A percentile compares a stretch with the other conserved stretches of the same genome.
Evolutionary conservation across 2,113 vertebrate genomes (phyloP).

Genomic region (Macrotis lagotis): DNA sequence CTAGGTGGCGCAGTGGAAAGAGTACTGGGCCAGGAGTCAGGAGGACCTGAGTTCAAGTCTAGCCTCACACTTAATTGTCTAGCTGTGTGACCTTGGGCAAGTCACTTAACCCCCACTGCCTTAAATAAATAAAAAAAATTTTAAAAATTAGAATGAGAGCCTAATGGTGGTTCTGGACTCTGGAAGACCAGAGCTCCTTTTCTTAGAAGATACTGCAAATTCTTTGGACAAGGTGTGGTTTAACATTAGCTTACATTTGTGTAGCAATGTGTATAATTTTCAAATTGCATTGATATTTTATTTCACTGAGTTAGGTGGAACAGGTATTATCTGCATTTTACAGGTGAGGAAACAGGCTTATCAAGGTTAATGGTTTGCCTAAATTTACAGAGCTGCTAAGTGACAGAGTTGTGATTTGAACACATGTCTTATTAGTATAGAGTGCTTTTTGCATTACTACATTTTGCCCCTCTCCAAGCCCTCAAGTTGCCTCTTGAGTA

Average conservation of each 20-base stretch:
- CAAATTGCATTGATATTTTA: background rate
- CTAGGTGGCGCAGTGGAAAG: too few relatives aligned
- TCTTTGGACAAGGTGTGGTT: background rate
- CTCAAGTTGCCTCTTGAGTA: slow-evolving; percentile 1
- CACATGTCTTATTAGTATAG: background rate
- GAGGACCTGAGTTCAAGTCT: too few relatives aligned
- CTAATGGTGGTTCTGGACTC: background rate
- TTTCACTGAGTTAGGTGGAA: background rate
- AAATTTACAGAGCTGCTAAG: slow-evolving; percentile 16
- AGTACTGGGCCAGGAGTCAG: too few relatives aligned
- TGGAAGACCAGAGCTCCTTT: background rate
- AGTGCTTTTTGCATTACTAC: background rate
- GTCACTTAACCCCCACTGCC: too few relatives aligned
- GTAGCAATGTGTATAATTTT: background rate
- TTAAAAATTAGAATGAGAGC: too few relatives aligned
- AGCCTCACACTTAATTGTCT: too few relatives aligned
- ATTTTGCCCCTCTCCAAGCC: slow-evolving; percentile 1
- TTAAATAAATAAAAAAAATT: too few relatives aligned
- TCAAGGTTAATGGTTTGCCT: background rate
- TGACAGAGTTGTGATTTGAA: slow-evolving; percentile 23
- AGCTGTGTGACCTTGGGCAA: too few relatives aligned
- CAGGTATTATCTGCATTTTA: slow-evolving; percentile 22
- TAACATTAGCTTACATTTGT: slow-evolving; percentile 21
- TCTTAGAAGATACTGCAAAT: background rate
- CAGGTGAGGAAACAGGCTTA: slow-evolving; percentile 37